Evolutionary conservation across 2,888 invertebrate genomes (phyloP).

Genomic region (Machimus rusticus): DNA sequence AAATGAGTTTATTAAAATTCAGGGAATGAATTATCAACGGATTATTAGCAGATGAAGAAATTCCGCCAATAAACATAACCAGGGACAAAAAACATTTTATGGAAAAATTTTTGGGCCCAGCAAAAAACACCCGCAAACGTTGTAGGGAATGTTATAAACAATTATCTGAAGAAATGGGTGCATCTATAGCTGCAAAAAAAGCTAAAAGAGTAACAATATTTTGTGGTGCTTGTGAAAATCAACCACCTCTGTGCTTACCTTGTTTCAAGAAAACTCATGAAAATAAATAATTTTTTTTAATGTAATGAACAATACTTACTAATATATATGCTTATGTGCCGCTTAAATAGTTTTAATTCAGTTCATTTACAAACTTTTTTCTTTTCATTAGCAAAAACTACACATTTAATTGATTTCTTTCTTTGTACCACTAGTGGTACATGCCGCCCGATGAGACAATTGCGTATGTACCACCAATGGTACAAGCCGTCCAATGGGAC

Average conservation of each 20-base stretch:
- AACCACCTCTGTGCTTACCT: not conserved
- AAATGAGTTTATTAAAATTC: not conserved
- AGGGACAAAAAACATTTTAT: not conserved
- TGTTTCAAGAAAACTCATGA: conserved; percentile 17
- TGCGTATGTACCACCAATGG: no score
- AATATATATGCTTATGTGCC: no score
- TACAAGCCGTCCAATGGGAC: no score
- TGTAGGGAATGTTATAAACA: conserved; percentile 2
- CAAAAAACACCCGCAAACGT: conserved; percentile 7
- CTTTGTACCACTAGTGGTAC: not conserved
- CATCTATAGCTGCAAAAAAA: not conserved
- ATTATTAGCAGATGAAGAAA: conserved; percentile 4
- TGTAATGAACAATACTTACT: no score
- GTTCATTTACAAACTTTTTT: conserved; percentile 8
- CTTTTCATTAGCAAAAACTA: not conserved
- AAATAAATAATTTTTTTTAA: conserved; percentile 17
- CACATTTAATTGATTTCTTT: not conserved
- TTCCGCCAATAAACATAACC: not conserved
- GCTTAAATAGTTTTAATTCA: no score
- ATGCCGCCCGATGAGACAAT: no score
- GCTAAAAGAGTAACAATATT: not conserved
- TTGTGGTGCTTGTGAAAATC: not conserved
- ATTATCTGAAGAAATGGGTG: conserved; percentile 1
- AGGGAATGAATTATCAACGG: not conserved
- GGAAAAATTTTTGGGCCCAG: not conserved